Percentiles rank a stretch among this genome's conserved stretches.
phyloP scores from a whole-genome alignment of 53 echinoderm and acorn worm genomes.

The Holothuria scabra region DNA sequence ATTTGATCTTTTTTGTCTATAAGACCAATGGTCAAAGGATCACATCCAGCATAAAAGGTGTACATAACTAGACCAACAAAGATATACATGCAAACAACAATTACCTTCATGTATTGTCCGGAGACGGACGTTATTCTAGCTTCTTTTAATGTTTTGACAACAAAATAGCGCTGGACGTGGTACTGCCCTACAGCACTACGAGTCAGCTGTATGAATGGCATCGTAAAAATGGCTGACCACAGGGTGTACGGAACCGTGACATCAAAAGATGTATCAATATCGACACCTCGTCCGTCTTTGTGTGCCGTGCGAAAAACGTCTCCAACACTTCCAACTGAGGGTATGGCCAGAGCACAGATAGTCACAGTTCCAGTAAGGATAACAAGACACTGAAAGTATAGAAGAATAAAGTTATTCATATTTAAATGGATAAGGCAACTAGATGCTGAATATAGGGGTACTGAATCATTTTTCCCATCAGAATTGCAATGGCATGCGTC shows the following conservation, averaged over 20 bases:
- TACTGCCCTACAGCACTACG: conserved; percentile 7
- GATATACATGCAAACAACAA: neutral
- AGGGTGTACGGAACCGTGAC: neutral
- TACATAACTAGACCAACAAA: neutral
- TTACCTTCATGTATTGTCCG: neutral
- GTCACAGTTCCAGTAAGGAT: neutral
- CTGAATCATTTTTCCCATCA: too few relatives aligned
- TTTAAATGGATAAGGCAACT: too few relatives aligned
- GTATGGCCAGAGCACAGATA: neutral
- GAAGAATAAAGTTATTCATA: neutral
- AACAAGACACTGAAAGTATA: neutral
- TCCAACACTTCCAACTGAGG: neutral
- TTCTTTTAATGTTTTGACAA: neutral
- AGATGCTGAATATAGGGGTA: too few relatives aligned
- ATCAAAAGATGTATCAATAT: neutral
- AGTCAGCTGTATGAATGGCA: neutral
- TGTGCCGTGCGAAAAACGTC: neutral
- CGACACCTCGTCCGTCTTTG: neutral
- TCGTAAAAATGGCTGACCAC: neutral
- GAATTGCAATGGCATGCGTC: too few relatives aligned
- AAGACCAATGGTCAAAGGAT: neutral
- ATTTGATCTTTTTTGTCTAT: neutral
- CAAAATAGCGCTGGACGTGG: conserved; percentile 6
- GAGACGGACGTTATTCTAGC: neutral
- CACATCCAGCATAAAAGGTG: neutral